Conservation (phyloP, 2,113 vertebrate genomes). For the sheep (Ovis aries) region DNA sequence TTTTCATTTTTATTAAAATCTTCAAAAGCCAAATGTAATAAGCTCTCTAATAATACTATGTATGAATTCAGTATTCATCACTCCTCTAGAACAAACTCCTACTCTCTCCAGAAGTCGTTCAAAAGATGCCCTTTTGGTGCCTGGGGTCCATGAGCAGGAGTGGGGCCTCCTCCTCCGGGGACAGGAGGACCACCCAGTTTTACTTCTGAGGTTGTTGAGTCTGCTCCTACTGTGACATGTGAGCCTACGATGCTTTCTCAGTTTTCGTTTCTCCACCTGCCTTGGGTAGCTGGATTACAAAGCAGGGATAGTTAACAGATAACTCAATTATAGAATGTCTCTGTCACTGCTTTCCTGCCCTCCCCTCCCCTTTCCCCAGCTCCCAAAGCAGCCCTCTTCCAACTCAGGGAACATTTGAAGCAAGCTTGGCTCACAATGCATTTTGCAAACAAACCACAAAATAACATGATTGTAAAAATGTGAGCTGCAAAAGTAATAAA, state of each 20-base stretch:
- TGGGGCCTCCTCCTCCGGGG: not conserved
- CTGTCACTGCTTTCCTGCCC: slow-evolving; percentile 57
- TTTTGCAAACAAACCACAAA: slow-evolving; percentile 69
- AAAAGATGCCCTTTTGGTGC: slow-evolving; percentile 12
- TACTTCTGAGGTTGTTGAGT: not conserved
- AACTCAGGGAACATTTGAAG: slow-evolving; percentile 59
- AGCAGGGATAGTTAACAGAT: slow-evolving; percentile 42
- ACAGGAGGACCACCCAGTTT: not conserved
- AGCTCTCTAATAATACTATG: not conserved
- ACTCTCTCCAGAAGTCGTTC: slow-evolving; percentile 17
- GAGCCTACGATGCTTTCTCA: not conserved
- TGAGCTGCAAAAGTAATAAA: slow-evolving; percentile 68
- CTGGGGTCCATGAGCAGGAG: not conserved
- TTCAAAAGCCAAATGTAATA: not conserved
- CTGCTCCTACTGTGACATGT: not conserved
- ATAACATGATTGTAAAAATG: slow-evolving; percentile 69
- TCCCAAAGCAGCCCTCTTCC: not conserved
- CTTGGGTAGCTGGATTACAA: slow-evolving; percentile 47
- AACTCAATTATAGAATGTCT: slow-evolving; percentile 62
- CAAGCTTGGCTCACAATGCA: slow-evolving; percentile 53
- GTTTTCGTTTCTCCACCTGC: not conserved
- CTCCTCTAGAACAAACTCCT: not conserved
- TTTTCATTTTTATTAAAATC: slow-evolving; percentile 23
- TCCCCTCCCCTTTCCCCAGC: not conserved
- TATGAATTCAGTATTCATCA: not conserved